Evolutionary conservation across 1,140 invertebrate species (phyloP), one percentile per base, ranked within the genome.

Genomic region (Drosophila carrolli): DNA sequence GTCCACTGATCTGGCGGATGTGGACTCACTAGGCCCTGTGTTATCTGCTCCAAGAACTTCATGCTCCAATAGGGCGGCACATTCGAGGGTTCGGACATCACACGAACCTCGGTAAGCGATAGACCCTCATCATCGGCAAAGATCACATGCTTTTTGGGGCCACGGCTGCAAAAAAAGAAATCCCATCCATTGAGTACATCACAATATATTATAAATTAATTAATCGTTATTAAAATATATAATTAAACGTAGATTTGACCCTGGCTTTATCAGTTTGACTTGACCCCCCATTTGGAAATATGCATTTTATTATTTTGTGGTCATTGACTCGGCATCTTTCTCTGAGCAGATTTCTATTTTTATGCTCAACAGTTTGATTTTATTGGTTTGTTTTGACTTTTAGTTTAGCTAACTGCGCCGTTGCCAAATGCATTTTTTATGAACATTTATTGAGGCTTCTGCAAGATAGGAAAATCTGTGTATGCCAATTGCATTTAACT

Each of bases 91-190:
- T 99, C 98, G 0, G 97, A 97, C 96, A 99, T 98, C 19, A 98
- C 95, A 43, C 96, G 94, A n/a, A 97, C 95, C 79, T 97, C 96
- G 37, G 97, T 97, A 13, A 99, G 93, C 1, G 97, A 95, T 40
- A 96, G 94, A 1, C 98, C 98, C 85, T 96, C 95, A 83, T 98
- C 97, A 89, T 99, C 98, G 0, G 98, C 98, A 91, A 99, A 99
- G 1, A 98, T 97, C 1, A 99, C 98, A 84, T 89, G 84, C 70
- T 94, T 95, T 92, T 98, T 98, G 89, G 97, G 97, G 57, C 91
- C 91, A 16, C 83, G 88, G 54, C 91, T 92, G 66, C n/a, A 59
- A 63, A n/a, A 57, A 51, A 58, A 75, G 11, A 82, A 58, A 59
- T 46, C 1, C 53, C 44, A 67, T 65, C 10, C 57, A 14, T 29